Conservation (phyloP, 2,888 invertebrate species). For the Amphipyra berbera region DNA sequence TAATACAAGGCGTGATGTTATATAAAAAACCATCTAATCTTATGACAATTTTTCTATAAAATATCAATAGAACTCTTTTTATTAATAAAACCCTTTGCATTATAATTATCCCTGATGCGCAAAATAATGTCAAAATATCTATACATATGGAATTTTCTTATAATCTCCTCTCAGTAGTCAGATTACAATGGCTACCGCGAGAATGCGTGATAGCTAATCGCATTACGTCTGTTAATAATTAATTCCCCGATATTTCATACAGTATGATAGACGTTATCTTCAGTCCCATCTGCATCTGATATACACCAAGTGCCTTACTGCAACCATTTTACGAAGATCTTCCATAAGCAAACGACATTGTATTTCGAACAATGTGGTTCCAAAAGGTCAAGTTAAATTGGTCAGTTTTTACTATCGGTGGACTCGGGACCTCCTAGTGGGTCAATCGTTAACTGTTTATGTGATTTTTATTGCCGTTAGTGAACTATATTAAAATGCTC, state of each 20-base stretch:
- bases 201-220: constrained; percentile 81
- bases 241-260: constrained; percentile 83
- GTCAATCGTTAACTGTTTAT: constrained; percentile 83
- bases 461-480: constrained; percentile 81
- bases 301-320: constrained; percentile 68
- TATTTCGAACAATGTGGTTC: constrained; percentile 55
- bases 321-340: constrained; percentile 66
- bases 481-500: constrained; percentile 77
- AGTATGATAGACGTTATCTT: constrained; percentile 81
- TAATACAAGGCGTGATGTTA: too few species aligned
- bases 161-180: constrained; percentile 68
- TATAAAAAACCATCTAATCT: background rate
- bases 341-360: constrained; percentile 36
- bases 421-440: constrained; percentile 79
- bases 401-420: constrained; percentile 69
- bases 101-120: constrained; percentile 25
- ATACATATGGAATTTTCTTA: constrained; percentile 49
- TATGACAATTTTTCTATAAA: background rate
- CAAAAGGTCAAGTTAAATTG: constrained; percentile 61
- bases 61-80: constrained; percentile 1
- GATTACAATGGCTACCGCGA: constrained; percentile 78
- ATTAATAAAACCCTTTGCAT: constrained; percentile 6
- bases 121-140: constrained; percentile 58
- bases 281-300: constrained; percentile 76
- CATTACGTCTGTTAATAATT: constrained; percentile 83